phyloP scores from a whole-genome alignment of 1,140 invertebrate genomes.

The Tetragonula clypearis region DNA sequence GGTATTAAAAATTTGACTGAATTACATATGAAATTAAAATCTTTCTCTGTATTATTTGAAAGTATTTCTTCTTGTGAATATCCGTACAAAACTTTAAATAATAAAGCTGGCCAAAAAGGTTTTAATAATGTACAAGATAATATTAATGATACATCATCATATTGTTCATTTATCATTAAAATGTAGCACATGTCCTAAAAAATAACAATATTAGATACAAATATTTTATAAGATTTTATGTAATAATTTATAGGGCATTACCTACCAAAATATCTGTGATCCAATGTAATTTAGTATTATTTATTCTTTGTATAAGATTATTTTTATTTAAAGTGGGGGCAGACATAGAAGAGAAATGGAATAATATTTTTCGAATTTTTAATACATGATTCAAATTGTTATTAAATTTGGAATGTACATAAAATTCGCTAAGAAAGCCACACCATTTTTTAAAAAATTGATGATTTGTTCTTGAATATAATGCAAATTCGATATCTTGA shows the following conservation, averaged over 20 bases:
- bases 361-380: conserved; percentile 69
- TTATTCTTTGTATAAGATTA: conserved; percentile 69
- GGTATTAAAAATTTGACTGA: conserved; percentile 68
- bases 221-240: conserved; percentile 10
- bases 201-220: conserved; percentile 45
- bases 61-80: conserved; percentile 31
- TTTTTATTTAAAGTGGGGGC: conserved; percentile 55
- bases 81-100: conserved; percentile 64
- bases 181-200: conserved; percentile 69
- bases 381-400: conserved; percentile 55
- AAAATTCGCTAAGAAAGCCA: conserved; percentile 63
- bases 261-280: conserved; percentile 73
- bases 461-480: conserved; percentile 73
- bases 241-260: conserved; percentile 7
- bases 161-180: conserved; percentile 61
- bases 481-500: conserved; percentile 70
- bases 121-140: conserved; percentile 62
- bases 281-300: conserved; percentile 69
- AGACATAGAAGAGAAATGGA: conserved; percentile 51
- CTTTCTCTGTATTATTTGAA: conserved; percentile 49
- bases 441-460: conserved; percentile 71
- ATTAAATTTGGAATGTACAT: conserved; percentile 46
- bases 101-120: conserved; percentile 67
- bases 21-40: conserved; percentile 54
- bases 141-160: conserved; percentile 63